Base-by-base conservation (phyloP, 2,888 invertebrate genomes). In the Cataglyphis livida region DNA sequence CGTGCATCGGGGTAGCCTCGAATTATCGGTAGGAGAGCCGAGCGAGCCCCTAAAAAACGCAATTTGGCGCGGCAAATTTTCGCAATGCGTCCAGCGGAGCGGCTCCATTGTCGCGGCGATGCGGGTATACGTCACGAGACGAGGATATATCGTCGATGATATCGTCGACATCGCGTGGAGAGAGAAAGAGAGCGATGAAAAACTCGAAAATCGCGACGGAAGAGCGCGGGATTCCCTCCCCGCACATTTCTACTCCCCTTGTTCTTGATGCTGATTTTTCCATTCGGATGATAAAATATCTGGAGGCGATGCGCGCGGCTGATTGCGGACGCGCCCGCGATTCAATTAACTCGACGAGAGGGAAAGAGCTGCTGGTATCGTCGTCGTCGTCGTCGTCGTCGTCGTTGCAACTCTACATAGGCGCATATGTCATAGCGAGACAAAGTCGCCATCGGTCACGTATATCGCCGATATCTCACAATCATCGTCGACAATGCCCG, bases 61-160 rank as follows among this genome's bases (percentile, higher is more conserved):
- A 79, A 79, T 79, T 79, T 79, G 59, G 57, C 59, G 59, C 78
- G 78, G 71, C 78, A 38, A 78, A 79, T 71, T 79, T 79, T 79
- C 78, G 71, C 78, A 79, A 79, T 79, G 78, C 78, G 78, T 59
- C 59, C 71, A 54, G 32, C 78, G 32, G 41, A 71, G 78, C 59
- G 70, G n/a, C 70, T 70, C 78, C 57, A 78, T 78, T 78, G 78
- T 78, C 78, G 57, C 70, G 32, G 32, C 59, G 78, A 78, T 78
- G 70, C 71, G 57, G 25, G 25, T 59, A 59, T 59, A 71, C 71
- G 38, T 71, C 57, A 57, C 71, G 71, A 71, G 70, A 59, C 78
- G 18, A 25, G 25, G 57, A 32, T 59, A 70, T 78, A n/a, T n/a
- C 78, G 71, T 59, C 41, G 41, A 68, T 59, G 41, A 65, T 66